Base-by-base conservation (phyloP, 92 coral and sea anemone genomes). In the Parazoanthus darwini region DNA sequence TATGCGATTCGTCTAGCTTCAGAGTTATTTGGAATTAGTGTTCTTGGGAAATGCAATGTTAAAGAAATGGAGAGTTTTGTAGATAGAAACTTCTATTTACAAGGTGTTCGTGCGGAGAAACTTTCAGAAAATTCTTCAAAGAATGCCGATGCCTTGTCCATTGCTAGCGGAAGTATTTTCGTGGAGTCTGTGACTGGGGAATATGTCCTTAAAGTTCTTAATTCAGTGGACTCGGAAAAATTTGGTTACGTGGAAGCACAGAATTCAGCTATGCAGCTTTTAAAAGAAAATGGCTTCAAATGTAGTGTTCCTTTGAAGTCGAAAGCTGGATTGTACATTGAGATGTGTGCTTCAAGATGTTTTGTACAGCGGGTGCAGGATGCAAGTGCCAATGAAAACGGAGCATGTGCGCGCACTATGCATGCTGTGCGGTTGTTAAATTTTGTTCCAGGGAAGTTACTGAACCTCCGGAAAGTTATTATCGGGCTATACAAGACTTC, bases 201-300 rank as follows among this genome's bases (percentile, higher is more conserved):
- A 22, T 79, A 42, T 15, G 82, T 79, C 65, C 66, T 79, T 48
- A 79, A 79, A 79, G 67, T 79, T 33, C 82, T 79, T 23, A 79
- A 79, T 48, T 79, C 63, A 18, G 59, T n/a, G 26, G 82, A 79
- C 20, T 79, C 82, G 7, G 39, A 14, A 46, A 39, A 79, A 23
- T 8, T 48, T 79, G 82, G 38, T 44, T 79, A 22, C 15, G 54
- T 79, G 9, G 82, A 79, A 37, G 65, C 82, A 77, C 80, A 79
- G 33, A 79, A 79, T 79, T 48, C 82, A 11, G 65, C 82, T 3
- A 44, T 44, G 82, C 22, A 8, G 5, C 38, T 79, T 79, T n/a
- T 79, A 25, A 79, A 35, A 13, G 59, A 48, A 79, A 50, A 9
- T 48, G 82, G 67, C 2, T 46, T 44, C 36, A 46, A 25, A 0